Evolutionary conservation across 2,113 vertebrate genomes (phyloP), one percentile per base, ranked within the genome.

Genomic region (Catharus bicknelli): DNA sequence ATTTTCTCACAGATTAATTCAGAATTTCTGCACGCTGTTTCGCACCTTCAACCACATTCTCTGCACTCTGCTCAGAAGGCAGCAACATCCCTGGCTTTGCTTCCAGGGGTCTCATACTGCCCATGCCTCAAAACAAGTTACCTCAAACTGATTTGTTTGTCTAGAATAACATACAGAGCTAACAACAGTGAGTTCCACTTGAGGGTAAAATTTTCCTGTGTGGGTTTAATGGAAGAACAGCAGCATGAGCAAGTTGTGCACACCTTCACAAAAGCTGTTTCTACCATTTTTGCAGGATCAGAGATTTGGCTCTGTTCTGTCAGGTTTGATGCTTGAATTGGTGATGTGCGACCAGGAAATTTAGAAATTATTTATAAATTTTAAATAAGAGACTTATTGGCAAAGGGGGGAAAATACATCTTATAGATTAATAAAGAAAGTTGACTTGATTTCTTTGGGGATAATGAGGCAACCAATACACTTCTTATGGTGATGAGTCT

Each of bases 401-500:
- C 14, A 54, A 89, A 94, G 21, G 32, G 22, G 25, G 16, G 92
- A 81, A 81, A 11, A 54, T 54, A 5, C 11, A 85, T 32, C 14
- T 80, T 66, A 54, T 12, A 79, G 36, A 57, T 58, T 73, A 69
- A 88, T 76, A 72, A 51, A 58, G n/a, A 91, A 88, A 11, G 19
- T 34, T 79, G 42, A 34, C 40, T 90, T 83, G 43, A 80, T 90
- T 91, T 83, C 64, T 83, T 67, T 68, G 25, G 43, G 36, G 26
- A 59, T 86, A 82, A 75, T 23, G 25, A 95, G 50, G 38, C 53
- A 78, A 40, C 20, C 61, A 67, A 58, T 88, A 11, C 18, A 88
- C 13, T 25, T 75, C 79, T 76, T 83, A 74, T 76, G 23, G 29
- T 34, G 30, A 77, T 75, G 43, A 47, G 78, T 86, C 55, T 83